Evolutionary conservation across 1,140 invertebrate genomes (phyloP).

Genomic region (Drosophila lini): DNA sequence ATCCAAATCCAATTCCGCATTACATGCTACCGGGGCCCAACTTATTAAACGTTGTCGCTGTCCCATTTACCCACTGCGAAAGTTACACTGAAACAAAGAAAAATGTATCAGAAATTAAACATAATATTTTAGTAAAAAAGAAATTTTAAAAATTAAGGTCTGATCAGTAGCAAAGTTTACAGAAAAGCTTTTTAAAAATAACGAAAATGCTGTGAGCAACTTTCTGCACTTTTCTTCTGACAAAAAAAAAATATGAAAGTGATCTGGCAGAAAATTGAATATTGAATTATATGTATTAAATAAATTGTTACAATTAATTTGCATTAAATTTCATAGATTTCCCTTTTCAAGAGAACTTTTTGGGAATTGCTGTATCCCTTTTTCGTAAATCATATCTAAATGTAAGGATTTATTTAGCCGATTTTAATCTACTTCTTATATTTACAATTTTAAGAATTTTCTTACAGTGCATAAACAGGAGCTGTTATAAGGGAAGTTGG

Average conservation of each 20-base stretch:
- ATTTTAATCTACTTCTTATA: no score
- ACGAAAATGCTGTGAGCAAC: background rate
- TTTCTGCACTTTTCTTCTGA: no score
- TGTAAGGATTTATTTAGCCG: no score
- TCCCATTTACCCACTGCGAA: slow-evolving; percentile 77
- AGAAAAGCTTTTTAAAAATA: background rate
- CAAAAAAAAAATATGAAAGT: no score
- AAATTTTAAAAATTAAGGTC: no score
- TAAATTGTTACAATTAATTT: background rate
- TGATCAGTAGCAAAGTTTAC: background rate
- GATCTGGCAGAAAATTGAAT: no score
- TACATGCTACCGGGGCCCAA: slow-evolving; percentile 74
- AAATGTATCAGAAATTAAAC: background rate
- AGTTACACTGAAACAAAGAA: slow-evolving; percentile 13
- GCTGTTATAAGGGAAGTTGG: slow-evolving; percentile 1
- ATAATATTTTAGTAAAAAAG: background rate
- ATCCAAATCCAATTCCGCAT: slow-evolving; percentile 79
- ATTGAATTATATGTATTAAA: background rate
- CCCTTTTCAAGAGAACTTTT: background rate
- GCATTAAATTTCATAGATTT: background rate
- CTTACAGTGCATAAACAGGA: slow-evolving; percentile 6
- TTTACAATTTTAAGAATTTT: background rate
- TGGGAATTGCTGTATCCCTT: background rate
- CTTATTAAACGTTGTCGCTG: slow-evolving; percentile 82
- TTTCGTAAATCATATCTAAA: background rate